Conservation (phyloP, 2,888 invertebrate genomes). For the Volucella inflata region DNA sequence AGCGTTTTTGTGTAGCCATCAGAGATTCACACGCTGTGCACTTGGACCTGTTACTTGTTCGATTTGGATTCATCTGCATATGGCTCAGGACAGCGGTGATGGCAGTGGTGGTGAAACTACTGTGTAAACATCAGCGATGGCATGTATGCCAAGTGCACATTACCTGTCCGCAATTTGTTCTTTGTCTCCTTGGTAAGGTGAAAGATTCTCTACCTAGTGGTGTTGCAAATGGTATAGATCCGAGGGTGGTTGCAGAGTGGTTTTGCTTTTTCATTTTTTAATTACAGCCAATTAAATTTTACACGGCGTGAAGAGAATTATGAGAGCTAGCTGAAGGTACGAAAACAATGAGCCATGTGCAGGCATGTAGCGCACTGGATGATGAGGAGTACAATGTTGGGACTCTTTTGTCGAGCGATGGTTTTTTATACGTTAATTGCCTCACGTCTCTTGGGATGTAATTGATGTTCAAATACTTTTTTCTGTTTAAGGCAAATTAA, state of each 20-base stretch:
- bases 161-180: conserved; percentile 74
- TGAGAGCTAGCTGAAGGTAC: conserved; percentile 68
- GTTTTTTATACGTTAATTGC: conserved; percentile 60
- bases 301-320: conserved; percentile 75
- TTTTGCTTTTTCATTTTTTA: conserved; percentile 50
- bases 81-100: conserved; percentile 37
- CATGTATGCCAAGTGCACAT: conserved; percentile 63
- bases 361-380: background rate
- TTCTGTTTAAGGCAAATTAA: conserved; percentile 48
- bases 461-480: conserved; percentile 53
- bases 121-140: conserved; percentile 64
- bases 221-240: background rate
- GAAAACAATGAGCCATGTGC: conserved; percentile 72
- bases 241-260: conserved; percentile 18
- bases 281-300: conserved; percentile 76
- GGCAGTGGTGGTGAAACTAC: conserved; percentile 33
- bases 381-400: conserved; percentile 27
- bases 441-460: conserved; percentile 62
- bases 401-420: conserved; percentile 52
- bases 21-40: conserved; percentile 62
- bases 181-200: conserved; percentile 65
- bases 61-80: conserved; percentile 70
- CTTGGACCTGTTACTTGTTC: conserved; percentile 74
- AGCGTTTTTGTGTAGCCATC: conserved; percentile 39
- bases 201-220: conserved; percentile 17